Conservation (phyloP, 2,113 vertebrate species). For the Deroptyus accipitrinus region DNA sequence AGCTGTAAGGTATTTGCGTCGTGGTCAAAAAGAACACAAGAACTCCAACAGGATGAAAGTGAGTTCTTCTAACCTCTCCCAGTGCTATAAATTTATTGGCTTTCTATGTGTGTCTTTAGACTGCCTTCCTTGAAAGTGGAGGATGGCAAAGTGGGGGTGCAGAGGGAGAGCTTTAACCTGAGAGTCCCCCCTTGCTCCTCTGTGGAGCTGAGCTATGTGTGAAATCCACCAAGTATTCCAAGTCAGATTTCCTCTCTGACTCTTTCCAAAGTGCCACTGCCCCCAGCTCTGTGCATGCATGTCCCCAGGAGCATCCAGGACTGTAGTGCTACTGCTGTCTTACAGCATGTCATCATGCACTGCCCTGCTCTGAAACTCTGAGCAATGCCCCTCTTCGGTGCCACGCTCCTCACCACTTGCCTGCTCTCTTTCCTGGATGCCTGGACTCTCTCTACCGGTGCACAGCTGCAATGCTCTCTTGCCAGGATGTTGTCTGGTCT, state of each 20-base stretch:
- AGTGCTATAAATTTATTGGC: not conserved
- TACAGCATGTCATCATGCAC: not conserved
- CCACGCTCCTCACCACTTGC: not conserved
- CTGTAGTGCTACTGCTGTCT: fast-evolving
- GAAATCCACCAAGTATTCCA: not conserved
- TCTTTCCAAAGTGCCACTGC: not conserved
- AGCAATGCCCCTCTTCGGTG: not conserved
- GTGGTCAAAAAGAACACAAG: not conserved
- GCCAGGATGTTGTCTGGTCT: not conserved
- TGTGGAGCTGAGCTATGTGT: not conserved
- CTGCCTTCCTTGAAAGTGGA: not conserved
- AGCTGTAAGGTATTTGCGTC: not conserved
- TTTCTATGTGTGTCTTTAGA: not conserved
- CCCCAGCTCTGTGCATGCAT: not conserved
- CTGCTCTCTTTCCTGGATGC: not conserved
- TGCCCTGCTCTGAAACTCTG: fast-evolving
- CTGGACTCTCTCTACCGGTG: not conserved
- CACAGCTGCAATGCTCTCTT: not conserved
- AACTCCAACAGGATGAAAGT: not conserved
- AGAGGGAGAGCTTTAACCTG: not conserved
- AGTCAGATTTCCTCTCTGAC: not conserved
- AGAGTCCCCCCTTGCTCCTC: not conserved
- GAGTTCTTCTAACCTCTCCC: fast-evolving
- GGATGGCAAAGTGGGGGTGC: not conserved
- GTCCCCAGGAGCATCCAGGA: not conserved